phyloP scores from a whole-genome alignment of 2,797 vertebrate genomes.

The Enteromius afrohamiltoni region DNA sequence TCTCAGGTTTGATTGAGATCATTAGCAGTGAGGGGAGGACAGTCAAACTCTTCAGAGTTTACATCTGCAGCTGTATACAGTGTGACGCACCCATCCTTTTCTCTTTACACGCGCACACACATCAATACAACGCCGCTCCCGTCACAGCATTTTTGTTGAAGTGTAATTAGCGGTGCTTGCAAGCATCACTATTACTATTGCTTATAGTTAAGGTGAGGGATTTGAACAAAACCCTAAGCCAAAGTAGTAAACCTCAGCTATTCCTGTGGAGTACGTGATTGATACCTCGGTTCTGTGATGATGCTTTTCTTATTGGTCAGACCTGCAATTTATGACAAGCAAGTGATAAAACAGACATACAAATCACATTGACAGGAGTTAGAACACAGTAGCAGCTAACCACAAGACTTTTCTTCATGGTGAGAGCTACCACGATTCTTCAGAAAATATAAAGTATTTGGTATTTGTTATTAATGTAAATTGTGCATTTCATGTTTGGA shows the following conservation, averaged over 20 bases:
- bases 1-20: slow-evolving; percentile 59
- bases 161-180: slow-evolving; percentile 22
- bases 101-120: not conserved
- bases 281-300: not conserved
- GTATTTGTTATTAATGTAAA: not conserved
- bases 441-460: not conserved
- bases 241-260: not conserved
- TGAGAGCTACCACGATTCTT: not conserved
- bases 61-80: slow-evolving; percentile 32
- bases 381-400: no score
- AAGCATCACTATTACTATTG: slow-evolving; percentile 14
- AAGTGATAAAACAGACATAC: not conserved
- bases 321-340: not conserved
- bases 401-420: no score
- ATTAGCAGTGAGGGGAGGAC: slow-evolving; percentile 53
- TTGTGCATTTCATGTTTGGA: not conserved
- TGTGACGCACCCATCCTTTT: not conserved
- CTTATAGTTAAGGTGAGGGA: not conserved
- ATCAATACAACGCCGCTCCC: not conserved
- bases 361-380: not conserved
- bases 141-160: slow-evolving; percentile 11
- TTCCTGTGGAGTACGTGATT: not conserved
- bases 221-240: not conserved
- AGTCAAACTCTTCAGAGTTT: slow-evolving; percentile 43
- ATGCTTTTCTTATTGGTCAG: not conserved